Base-by-base conservation (phyloP, 2,113 vertebrate species). In the Rhinoptilus africanus region DNA sequence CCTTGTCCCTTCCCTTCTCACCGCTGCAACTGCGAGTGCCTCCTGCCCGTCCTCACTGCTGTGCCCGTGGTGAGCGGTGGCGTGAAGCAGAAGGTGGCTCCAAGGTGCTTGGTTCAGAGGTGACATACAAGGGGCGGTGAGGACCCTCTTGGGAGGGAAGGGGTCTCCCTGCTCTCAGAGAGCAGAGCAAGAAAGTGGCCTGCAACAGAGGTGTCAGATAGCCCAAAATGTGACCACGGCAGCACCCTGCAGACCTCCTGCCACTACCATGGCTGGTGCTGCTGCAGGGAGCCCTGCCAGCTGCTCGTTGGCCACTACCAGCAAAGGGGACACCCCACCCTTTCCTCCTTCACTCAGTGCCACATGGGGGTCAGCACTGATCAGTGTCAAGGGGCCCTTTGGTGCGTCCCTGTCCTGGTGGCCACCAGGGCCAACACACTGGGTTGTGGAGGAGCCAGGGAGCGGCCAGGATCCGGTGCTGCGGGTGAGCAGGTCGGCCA, bases 391-490 rank as follows among this genome's bases (percentile, higher is more conserved):
- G 50, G 34, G 47, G 9, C 3, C 32, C 10, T 77, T 76, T 14
- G n/a, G 39, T 68, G 39, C 8, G 18, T 54, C 15, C 24, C 26
- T 37, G n/a, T 66, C 79, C 2, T 56, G 0, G 19, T 84, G 34
- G 27, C 35, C 41, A 35, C n/a, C 12, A 62, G 13, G 23, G 32
- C 43, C 2, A 1, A 45, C 15, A 2, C 0, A 0, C 59, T 74
- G 67, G 47, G 37, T 47, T 71, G 8, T 47, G 76, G 15, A 69
- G 63, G 59, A 92, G 67, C 47, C 77, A 28, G 23, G 48, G n/a
- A 39, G 22, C 10, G 1, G 43, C 28, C n/a, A 0, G 0, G 47
- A 13, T 6, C 24, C 50, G 66, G 50, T 4, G 11, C 47, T 78
- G 28, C 4, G 2, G 57, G 72, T 0, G 8, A 80, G 75, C 57